Percentiles rank a stretch among this genome's conserved stretches.
phyloP scores from a whole-genome alignment of 2,113 vertebrate species.

The Haemorhous mexicanus region DNA sequence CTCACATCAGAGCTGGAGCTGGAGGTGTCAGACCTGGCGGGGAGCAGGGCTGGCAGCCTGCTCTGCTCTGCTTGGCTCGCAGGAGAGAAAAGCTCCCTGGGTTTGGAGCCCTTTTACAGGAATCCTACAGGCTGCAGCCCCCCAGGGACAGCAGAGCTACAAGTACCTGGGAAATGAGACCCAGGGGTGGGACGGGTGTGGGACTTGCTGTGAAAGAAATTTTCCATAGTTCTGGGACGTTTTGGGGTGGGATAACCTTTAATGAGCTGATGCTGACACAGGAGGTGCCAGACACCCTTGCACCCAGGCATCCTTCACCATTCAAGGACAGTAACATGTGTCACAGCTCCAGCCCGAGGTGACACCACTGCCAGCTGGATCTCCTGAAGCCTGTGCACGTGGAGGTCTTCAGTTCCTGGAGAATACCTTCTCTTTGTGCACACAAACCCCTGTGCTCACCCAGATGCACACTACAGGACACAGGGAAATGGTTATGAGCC shows the following conservation, averaged over 20 bases:
- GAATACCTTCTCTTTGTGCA: background rate
- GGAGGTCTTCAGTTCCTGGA: background rate
- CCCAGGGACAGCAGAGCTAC: background rate
- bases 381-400: background rate
- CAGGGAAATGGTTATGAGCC: background rate
- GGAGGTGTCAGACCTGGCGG: conserved; percentile 44
- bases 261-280: background rate
- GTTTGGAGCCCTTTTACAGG: conserved; percentile 30
- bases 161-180: background rate
- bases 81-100: background rate
- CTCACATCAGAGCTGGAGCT: background rate
- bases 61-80: background rate
- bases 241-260: background rate
- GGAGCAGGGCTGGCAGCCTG: conserved; percentile 26
- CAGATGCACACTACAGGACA: background rate
- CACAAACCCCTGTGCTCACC: background rate
- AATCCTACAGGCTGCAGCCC: background rate
- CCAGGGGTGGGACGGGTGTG: background rate
- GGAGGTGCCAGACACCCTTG: background rate
- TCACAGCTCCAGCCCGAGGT: fast-evolving
- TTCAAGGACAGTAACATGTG: background rate
- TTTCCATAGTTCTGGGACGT: background rate
- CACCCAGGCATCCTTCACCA: background rate
- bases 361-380: background rate
- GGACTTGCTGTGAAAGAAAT: background rate